Evolutionary conservation across 2,797 vertebrate genomes (phyloP).

Genomic region (Sitta carolinensis): DNA sequence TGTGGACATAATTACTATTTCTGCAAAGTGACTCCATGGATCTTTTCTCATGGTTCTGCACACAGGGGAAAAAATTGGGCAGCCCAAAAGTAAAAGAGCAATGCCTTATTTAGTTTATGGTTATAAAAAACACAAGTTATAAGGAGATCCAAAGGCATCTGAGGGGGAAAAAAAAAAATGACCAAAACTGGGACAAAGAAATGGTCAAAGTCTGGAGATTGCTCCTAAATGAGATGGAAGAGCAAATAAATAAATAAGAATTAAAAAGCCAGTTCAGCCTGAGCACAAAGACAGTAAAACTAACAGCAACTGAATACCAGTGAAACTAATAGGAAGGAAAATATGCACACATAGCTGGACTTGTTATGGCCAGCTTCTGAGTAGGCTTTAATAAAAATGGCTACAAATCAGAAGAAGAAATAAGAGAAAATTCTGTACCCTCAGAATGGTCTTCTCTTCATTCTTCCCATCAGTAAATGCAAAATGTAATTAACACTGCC

Average conservation of each 20-base stretch:
- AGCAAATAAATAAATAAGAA: background rate
- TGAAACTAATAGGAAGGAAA: background rate
- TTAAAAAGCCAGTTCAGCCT: background rate
- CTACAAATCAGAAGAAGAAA: background rate
- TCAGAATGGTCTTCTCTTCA: background rate
- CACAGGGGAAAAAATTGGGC: background rate
- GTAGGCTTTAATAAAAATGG: background rate
- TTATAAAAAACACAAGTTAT: background rate
- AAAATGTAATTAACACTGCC: slow-evolving; percentile 40
- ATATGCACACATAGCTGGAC: background rate
- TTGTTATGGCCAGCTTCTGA: background rate
- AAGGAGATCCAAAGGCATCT: background rate
- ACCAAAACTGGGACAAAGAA: slow-evolving; percentile 45
- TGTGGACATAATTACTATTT: background rate
- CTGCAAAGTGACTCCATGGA: background rate
- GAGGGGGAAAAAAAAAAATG: background rate
- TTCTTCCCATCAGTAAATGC: background rate
- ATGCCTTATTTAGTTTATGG: background rate
- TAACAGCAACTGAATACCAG: background rate
- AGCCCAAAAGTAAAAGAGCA: background rate
- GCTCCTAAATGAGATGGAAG: slow-evolving; percentile 9
- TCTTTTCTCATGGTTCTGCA: background rate
- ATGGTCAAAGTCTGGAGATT: background rate
- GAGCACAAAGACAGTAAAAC: background rate
- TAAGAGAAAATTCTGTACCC: background rate